These are phyloP conservation scores for Ruditapes philippinarum DNA, from an alignment of 1,140 invertebrate genomes.

Conservation along the genomic window DNA sequence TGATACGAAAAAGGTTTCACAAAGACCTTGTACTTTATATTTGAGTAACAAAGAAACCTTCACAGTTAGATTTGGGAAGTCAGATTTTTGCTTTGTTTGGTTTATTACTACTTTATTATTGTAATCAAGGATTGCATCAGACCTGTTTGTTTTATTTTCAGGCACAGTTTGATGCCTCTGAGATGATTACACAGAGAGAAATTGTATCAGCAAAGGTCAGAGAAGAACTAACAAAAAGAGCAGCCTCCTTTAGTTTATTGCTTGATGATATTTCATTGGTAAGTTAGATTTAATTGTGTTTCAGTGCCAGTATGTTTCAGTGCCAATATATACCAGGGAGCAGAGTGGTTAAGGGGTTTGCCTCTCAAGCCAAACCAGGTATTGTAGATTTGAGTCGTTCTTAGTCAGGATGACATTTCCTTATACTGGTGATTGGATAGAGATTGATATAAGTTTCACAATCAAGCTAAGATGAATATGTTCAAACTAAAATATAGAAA, in stretches of 20 bases:
- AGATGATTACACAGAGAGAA: constrained; percentile 99
- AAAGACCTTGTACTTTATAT: neutral
- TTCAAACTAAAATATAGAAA: no score
- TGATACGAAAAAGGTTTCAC: neutral
- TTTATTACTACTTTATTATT: no score
- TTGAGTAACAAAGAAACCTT: neutral
- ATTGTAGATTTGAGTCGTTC: no score
- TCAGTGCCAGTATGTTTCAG: no score
- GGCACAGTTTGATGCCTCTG: constrained; percentile 99
- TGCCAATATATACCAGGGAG: no score
- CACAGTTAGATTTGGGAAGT: neutral
- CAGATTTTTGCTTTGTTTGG: no score
- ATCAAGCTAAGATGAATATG: no score
- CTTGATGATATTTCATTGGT: constrained; percentile 96
- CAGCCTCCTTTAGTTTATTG: constrained; percentile 98
- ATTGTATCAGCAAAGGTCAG: constrained; percentile 97
- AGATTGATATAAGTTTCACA: no score
- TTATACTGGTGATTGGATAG: no score
- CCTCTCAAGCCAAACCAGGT: no score
- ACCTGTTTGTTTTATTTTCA: constrained; percentile 73
- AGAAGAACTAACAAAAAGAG: constrained; percentile 97
- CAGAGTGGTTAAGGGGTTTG: no score
- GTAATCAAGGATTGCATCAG: neutral
- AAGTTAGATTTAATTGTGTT: neutral
- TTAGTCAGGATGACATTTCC: no score